Evolutionary conservation across 1,140 invertebrate species (phyloP).

Genomic region (Nasonia longicornis): DNA sequence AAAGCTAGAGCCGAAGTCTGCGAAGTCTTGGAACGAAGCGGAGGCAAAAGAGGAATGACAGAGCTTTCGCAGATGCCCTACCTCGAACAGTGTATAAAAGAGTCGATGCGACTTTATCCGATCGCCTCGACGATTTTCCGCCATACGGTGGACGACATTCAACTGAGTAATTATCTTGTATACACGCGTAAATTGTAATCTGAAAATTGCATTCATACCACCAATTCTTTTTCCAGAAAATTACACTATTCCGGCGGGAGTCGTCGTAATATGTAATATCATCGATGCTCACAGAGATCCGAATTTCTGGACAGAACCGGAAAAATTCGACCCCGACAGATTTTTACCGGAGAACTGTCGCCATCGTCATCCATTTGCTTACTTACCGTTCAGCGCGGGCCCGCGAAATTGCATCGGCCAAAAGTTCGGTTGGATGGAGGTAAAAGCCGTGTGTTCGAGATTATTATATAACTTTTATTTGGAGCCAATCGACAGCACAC

Average conservation of each 20-base stretch:
- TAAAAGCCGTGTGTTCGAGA: neutral
- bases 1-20: conserved; percentile 44
- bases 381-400: conserved; percentile 81
- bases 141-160: conserved; percentile 63
- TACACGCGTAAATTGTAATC: neutral
- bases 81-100: conserved; percentile 74
- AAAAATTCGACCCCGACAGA: conserved; percentile 82
- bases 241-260: conserved; percentile 60
- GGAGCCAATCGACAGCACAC: neutral
- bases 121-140: conserved; percentile 71
- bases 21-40: conserved; percentile 26
- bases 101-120: conserved; percentile 72
- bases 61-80: conserved; percentile 57
- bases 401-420: conserved; percentile 79
- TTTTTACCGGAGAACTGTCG: conserved; percentile 73
- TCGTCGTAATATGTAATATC: conserved; percentile 66
- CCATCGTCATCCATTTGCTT: conserved; percentile 71
- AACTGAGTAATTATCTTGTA: conserved; percentile 45
- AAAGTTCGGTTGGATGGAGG: neutral
- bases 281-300: conserved; percentile 77
- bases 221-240: conserved; percentile 45
- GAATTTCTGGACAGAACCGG: conserved; percentile 79
- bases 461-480: conserved; percentile 1
- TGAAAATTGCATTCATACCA: neutral
- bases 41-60: conserved; percentile 40